A percentile compares a stretch with the other conserved stretches of the same genome.
These are phyloP conservation scores for Gadus macrocephalus DNA, from an alignment of 2,113 vertebrate genomes.

Conservation along the genomic window DNA sequence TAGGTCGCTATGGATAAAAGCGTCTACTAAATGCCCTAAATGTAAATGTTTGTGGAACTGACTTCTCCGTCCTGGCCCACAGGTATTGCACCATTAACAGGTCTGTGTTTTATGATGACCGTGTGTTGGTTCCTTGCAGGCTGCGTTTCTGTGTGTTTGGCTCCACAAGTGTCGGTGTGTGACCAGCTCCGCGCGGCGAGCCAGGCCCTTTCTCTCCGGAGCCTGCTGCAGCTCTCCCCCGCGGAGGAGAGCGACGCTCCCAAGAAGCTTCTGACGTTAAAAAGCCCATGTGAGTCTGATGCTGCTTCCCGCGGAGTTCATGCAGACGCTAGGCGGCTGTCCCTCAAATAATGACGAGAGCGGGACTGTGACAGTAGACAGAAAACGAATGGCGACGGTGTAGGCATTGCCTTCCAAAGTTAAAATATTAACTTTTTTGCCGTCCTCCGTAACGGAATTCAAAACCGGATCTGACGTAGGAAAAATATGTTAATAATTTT, in stretches of 20 bases:
- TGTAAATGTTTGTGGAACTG: not conserved
- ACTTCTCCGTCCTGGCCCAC: no score
- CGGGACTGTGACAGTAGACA: no score
- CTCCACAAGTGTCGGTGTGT: conserved; percentile 54
- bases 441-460: no score
- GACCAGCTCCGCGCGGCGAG: conserved; percentile 74
- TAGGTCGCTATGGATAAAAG: not conserved
- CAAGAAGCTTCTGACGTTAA: conserved; percentile 14
- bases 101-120: not conserved
- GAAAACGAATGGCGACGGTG: no score
- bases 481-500: no score
- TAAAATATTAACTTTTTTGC: not conserved
- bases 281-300: conserved; percentile 39
- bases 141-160: conserved; percentile 71
- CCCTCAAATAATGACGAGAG: no score
- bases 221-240: conserved; percentile 30
- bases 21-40: no score
- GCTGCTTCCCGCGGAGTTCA: no score
- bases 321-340: no score
- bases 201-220: conserved; percentile 68
- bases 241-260: conserved; percentile 25
- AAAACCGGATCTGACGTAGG: no score
- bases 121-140: conserved; percentile 41
- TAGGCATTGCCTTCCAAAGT: not conserved
- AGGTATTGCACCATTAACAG: not conserved